Evolutionary conservation across 1,140 invertebrate genomes (phyloP).

Genomic region (Diabrotica undecimpunctata): DNA sequence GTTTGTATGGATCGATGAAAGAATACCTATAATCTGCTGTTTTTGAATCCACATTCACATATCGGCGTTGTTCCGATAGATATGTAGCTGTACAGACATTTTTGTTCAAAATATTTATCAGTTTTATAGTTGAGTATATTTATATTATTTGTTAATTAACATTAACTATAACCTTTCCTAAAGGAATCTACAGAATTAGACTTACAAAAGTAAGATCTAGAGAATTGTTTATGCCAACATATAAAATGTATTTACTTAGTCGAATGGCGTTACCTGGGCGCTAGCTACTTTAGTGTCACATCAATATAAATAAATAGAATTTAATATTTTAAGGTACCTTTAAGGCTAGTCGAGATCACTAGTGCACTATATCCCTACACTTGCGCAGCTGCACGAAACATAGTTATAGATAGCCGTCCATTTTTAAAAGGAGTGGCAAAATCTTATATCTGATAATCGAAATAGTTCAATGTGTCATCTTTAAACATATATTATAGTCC

Average conservation of each 20-base stretch:
- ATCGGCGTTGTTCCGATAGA: too few species aligned
- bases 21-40: background rate
- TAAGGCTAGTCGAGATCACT: conserved; percentile 48
- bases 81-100: too few species aligned
- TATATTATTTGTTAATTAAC: too few species aligned
- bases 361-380: conserved; percentile 42
- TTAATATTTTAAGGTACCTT: conserved; percentile 46
- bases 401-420: conserved; percentile 11
- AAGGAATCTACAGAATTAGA: too few species aligned
- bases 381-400: conserved; percentile 18
- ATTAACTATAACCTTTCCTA: too few species aligned
- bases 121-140: too few species aligned
- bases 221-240: too few species aligned
- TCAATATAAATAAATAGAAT: conserved; percentile 42
- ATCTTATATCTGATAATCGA: conserved; percentile 8
- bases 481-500: too few species aligned
- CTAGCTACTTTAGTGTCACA: conserved; percentile 34
- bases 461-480: background rate
- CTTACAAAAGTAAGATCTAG: too few species aligned
- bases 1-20: background rate
- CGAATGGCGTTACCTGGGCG: conserved; percentile 42
- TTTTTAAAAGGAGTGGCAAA: conserved; percentile 12
- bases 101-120: too few species aligned
- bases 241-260: too few species aligned
- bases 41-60: too few species aligned